Percentiles rank a stretch among this genome's conserved stretches.
phyloP scores from a whole-genome alignment of 2,113 vertebrate genomes.

The Lontra canadensis region DNA sequence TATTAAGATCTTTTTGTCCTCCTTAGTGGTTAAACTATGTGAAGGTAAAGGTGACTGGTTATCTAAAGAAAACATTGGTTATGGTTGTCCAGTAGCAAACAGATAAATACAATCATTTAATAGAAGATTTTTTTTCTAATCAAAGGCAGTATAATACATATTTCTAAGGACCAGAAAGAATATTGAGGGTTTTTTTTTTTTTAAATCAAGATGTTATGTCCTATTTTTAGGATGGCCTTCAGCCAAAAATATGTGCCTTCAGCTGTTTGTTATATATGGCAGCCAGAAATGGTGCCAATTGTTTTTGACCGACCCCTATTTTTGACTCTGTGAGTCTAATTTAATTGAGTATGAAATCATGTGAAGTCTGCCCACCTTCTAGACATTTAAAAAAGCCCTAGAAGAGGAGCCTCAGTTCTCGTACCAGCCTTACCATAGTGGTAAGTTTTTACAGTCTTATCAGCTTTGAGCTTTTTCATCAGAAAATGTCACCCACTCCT shows the following conservation, averaged over 20 bases:
- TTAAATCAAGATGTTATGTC: slow-evolving; percentile 67
- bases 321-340: slow-evolving; percentile 73
- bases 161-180: slow-evolving; percentile 54
- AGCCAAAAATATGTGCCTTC: slow-evolving; percentile 79
- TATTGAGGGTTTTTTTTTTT: background rate
- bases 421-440: background rate
- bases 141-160: slow-evolving; percentile 62
- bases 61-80: slow-evolving; percentile 9
- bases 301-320: slow-evolving; percentile 74
- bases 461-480: slow-evolving; percentile 22
- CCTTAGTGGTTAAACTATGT: background rate
- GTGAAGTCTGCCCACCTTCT: slow-evolving; percentile 71
- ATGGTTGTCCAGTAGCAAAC: slow-evolving; percentile 13
- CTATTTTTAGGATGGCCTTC: slow-evolving; percentile 82
- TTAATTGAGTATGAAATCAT: slow-evolving; percentile 68
- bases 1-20: slow-evolving; percentile 46
- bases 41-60: slow-evolving; percentile 17
- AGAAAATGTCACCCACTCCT: background rate
- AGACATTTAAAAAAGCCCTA: slow-evolving; percentile 66
- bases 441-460: background rate
- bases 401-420: background rate
- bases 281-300: slow-evolving; percentile 66
- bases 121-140: slow-evolving; percentile 65
- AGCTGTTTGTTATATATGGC: slow-evolving; percentile 78
- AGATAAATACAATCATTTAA: slow-evolving; percentile 37